Conservation (phyloP, 2,888 invertebrate genomes). For the Mayetiola destructor region DNA sequence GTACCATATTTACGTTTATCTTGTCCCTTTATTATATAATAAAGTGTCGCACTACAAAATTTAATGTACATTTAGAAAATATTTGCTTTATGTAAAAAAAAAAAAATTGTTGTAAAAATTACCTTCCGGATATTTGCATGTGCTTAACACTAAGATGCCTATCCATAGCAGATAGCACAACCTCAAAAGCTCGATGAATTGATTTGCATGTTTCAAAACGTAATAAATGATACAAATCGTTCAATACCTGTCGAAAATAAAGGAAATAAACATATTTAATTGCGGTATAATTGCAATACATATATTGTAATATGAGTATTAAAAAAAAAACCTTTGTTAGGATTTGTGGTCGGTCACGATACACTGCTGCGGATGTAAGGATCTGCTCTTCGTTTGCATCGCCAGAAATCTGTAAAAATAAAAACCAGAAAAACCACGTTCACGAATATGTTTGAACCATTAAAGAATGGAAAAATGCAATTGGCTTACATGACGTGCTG, state of each 20-base stretch:
- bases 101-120: conserved; percentile 3
- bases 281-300: not conserved
- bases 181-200: conserved; percentile 57
- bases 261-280: not conserved
- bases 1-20: conserved; percentile 59
- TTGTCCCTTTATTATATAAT: conserved; percentile 84
- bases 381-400: conserved; percentile 86
- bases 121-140: conserved; percentile 87
- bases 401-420: conserved; percentile 57
- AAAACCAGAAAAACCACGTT: no score
- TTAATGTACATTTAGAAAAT: not conserved
- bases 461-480: not conserved
- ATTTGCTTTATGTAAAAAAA: not conserved
- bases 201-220: conserved; percentile 67
- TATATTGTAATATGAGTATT: no score
- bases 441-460: not conserved
- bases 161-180: conserved; percentile 82
- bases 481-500: conserved; percentile 61
- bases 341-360: conserved; percentile 71
- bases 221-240: conserved; percentile 79
- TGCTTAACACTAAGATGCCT: conserved; percentile 72
- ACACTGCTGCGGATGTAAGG: conserved; percentile 65
- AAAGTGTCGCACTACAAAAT: conserved; percentile 68
- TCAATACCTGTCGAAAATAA: conserved; percentile 58
- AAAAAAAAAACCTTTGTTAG: conserved; percentile 39